Base-by-base conservation (phyloP, 2,797 vertebrate genomes). In the Pachyuromys duprasi region DNA sequence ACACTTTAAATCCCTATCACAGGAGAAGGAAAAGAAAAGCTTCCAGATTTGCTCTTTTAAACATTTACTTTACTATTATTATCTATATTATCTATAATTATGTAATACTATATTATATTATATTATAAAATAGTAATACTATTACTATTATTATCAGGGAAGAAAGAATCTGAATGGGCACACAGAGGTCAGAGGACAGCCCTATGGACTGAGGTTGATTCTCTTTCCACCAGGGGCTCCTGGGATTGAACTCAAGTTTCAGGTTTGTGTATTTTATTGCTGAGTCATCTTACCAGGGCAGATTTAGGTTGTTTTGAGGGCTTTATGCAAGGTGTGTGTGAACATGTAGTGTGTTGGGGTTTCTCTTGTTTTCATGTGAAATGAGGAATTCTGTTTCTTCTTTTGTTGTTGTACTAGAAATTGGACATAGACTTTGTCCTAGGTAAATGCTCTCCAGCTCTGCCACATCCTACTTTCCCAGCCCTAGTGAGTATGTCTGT, bases 281-380 rank as follows among this genome's bases (percentile, higher is more conserved):
- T 15, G 42, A 45, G 74, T 33, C 49, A 55, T 79, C 45, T 53
- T 15, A 55, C 76, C 31, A 33, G 76, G 31, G 31, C 76, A 82
- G 81, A 45, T 65, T 33, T 65, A 39, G 80, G 14, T 63, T 63
- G 24, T 42, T 84, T 83, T 83, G 81, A 63, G 31, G 39, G 36
- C 55, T 57, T 15, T 57, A 57, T 57, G 55, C 55, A 57, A 57
- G 55, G 55, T 17, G 26, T 45, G 9, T 63, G 62, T 63, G 26
- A 6, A 8, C 45, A 49, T 49, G 49, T 49, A 57, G 9, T 91
- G 55, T 90, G 11, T 53, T 3, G 24, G 69, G n/a, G 31, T 74
- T 91, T 96, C 18, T 95, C 26, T 94, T 86, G 45, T 53, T 28
- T 89, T 76, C 26, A 86, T 57, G 26, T 91, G 62, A 86, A 86